Evolutionary conservation across 2,888 invertebrate genomes (phyloP), one percentile per base, ranked within the genome.

Genomic region (Agriopis leucophaearia): DNA sequence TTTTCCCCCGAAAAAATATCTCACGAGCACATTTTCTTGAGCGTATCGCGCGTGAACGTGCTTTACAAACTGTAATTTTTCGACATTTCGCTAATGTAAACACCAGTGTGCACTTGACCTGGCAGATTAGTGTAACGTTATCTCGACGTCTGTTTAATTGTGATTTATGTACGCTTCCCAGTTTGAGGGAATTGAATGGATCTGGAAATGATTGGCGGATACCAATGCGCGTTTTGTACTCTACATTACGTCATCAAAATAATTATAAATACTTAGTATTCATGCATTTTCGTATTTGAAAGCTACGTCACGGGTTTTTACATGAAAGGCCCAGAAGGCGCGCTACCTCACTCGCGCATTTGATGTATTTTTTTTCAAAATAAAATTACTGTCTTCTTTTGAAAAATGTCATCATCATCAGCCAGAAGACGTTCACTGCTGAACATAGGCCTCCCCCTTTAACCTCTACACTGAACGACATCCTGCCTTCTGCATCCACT

Each of bases 51-150:
- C 80, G 67, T 75, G 82, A 71, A 64, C 68, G 87, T 86, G 77
- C 74, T 78, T 81, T 80, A 73, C 77, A 76, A 74, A 92, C 92
- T 92, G 91, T 87, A 9, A 74, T 90, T 92, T 86, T 90, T 90
- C 81, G 79, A 85, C 86, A 90, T 89, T 92, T 92, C 81, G 91
- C 92, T 90, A 90, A 89, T 87, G 88, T 76, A 63, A 42, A 55
- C 55, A 38, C 15, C 27, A 27, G 8, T 60, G 42, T 91, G 91
- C 91, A 92, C 93, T 94, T 94, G 93, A 93, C 92, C 93, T 80
- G 79, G 79, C 76, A 83, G 91, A 92, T 92, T 91, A 91, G 59
- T 59, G 80, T 77, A 74, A 80, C 13, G 58, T 64, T 69, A 64
- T 69, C 68, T 64, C 44, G n/a, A 47, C 27, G 62, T 42, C 52